These are phyloP conservation scores for Anarrhichthys ocellatus DNA, from an alignment of 2,113 vertebrate genomes.

Conservation along the genomic window DNA sequence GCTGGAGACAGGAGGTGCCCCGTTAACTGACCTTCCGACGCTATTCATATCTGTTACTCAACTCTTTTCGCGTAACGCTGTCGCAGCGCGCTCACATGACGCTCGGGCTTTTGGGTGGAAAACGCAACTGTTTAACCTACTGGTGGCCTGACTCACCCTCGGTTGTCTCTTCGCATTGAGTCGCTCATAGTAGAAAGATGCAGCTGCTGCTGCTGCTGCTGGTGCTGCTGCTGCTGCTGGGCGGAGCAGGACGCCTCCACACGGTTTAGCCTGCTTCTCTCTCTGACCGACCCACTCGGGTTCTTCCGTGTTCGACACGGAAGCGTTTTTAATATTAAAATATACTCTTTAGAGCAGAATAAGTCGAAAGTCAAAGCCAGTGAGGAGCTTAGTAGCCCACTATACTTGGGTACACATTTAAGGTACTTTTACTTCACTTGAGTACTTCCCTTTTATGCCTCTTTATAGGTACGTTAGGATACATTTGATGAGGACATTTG, in stretches of 20 bases:
- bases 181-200: not conserved
- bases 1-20: not conserved
- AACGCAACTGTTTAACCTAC: not conserved
- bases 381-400: not conserved
- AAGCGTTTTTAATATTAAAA: not conserved
- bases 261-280: not conserved
- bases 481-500: not conserved
- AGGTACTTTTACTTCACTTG: not conserved
- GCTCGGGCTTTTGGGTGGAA: fast-evolving
- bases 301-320: conserved; percentile 32
- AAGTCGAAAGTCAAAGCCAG: not conserved
- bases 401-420: not conserved
- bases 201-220: too few relatives aligned
- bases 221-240: not conserved
- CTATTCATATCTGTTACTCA: not conserved
- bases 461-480: not conserved
- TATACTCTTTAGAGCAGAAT: not conserved
- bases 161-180: not conserved
- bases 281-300: not conserved
- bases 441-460: not conserved
- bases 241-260: conserved; percentile 32
- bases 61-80: not conserved
- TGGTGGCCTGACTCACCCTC: not conserved
- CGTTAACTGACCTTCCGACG: conserved; percentile 1
- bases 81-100: not conserved